phyloP scores from a whole-genome alignment of 2,797 vertebrate species.

The Carcharodon carcharias region DNA sequence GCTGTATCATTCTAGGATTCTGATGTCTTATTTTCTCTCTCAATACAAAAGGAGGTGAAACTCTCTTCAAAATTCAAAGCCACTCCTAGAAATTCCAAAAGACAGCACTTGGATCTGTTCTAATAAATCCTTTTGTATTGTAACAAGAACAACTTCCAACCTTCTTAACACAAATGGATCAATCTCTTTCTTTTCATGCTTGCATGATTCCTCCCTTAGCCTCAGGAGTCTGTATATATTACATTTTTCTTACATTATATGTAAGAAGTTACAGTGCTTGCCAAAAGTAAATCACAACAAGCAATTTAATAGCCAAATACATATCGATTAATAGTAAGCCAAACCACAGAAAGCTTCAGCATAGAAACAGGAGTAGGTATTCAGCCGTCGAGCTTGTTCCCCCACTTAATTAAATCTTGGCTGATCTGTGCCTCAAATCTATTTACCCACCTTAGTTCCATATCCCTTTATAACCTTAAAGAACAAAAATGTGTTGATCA shows the following conservation, averaged over 20 bases:
- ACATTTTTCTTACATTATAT: not conserved
- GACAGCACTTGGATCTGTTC: not conserved
- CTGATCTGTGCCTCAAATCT: not conserved
- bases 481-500: not conserved
- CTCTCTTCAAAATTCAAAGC: not conserved
- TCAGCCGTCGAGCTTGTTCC: not conserved
- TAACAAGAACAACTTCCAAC: not conserved
- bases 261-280: not conserved
- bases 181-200: not conserved
- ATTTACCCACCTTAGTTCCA: not conserved
- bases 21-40: not conserved
- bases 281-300: not conserved
- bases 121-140: not conserved
- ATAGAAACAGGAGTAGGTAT: not conserved
- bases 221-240: not conserved
- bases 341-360: not conserved
- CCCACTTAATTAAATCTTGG: not conserved
- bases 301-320: not conserved
- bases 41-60: not conserved
- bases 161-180: not conserved
- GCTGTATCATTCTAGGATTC: not conserved
- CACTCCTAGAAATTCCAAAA: not conserved
- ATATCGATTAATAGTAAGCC: not conserved
- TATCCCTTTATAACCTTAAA: not conserved
- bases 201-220: not conserved